Conservation (phyloP, 2,888 invertebrate species). For the Xylota segnis region DNA sequence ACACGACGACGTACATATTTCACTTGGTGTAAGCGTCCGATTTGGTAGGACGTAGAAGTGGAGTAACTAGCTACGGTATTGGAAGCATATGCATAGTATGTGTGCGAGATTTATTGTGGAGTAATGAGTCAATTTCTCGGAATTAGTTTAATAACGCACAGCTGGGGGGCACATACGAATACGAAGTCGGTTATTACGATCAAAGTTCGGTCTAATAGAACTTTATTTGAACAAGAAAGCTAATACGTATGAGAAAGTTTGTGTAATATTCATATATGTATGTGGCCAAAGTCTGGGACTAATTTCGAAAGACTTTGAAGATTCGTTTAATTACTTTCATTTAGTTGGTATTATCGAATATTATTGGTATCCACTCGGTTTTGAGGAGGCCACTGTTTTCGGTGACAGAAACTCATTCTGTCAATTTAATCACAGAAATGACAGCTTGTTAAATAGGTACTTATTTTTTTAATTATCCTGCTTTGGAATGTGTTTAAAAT, state of each 20-base stretch:
- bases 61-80: not conserved
- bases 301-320: slow-evolving; percentile 15
- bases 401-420: not conserved
- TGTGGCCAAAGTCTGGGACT: not conserved
- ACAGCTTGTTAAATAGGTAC: not conserved
- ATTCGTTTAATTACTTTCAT: slow-evolving; percentile 27
- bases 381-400: not conserved
- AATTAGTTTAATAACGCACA: slow-evolving; percentile 26
- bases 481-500: not conserved
- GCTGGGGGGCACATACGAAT: not conserved
- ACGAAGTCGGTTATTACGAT: not conserved
- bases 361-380: not conserved
- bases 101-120: not conserved
- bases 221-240: not conserved
- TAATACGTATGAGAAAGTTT: slow-evolving; percentile 17
- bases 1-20: slow-evolving; percentile 30
- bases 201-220: slow-evolving; percentile 12
- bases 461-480: not conserved
- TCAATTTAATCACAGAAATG: not conserved
- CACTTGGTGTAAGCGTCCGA: slow-evolving; percentile 2
- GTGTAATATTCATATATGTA: not conserved
- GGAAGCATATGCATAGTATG: slow-evolving; percentile 11
- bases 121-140: slow-evolving; percentile 31
- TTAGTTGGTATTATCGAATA: not conserved
- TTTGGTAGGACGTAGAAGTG: not conserved